Percentiles rank a stretch among this genome's conserved stretches.
phyloP scores from a whole-genome alignment of 2,113 vertebrate genomes.

The Vanacampus margaritifer region DNA sequence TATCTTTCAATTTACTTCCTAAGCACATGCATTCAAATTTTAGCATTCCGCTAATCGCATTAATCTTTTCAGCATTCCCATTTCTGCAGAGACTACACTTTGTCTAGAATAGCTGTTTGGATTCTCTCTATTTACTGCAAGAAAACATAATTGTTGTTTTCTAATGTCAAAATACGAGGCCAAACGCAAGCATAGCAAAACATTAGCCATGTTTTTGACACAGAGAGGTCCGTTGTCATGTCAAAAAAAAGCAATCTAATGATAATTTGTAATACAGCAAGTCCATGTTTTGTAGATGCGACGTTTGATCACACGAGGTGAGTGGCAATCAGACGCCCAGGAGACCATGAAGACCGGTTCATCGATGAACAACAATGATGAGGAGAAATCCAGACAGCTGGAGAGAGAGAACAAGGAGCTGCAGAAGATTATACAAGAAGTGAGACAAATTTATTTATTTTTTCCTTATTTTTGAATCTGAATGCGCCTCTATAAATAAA shows the following conservation, averaged over 20 bases:
- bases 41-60: no score
- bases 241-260: no score
- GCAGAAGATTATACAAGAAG: slow-evolving; percentile 94
- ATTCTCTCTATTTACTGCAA: background rate
- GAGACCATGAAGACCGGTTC: slow-evolving; percentile 95
- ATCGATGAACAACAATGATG: slow-evolving; percentile 95
- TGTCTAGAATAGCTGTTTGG: no score
- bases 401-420: slow-evolving; percentile 92
- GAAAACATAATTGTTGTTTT: background rate
- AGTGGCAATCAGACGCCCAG: slow-evolving; percentile 96
- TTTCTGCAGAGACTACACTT: no score
- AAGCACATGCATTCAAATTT: no score
- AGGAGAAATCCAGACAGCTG: slow-evolving; percentile 90
- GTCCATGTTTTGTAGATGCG: slow-evolving; percentile 78
- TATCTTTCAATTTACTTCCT: no score
- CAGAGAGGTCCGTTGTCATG: background rate
- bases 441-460: slow-evolving; percentile 29
- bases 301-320: slow-evolving; percentile 88
- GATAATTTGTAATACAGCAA: background rate
- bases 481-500: no score
- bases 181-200: background rate
- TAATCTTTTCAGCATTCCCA: no score
- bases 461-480: no score
- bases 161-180: background rate
- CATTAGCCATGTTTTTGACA: background rate